Evolutionary conservation across 2,888 invertebrate genomes (phyloP).

Genomic region (Cephus sareptanus): DNA sequence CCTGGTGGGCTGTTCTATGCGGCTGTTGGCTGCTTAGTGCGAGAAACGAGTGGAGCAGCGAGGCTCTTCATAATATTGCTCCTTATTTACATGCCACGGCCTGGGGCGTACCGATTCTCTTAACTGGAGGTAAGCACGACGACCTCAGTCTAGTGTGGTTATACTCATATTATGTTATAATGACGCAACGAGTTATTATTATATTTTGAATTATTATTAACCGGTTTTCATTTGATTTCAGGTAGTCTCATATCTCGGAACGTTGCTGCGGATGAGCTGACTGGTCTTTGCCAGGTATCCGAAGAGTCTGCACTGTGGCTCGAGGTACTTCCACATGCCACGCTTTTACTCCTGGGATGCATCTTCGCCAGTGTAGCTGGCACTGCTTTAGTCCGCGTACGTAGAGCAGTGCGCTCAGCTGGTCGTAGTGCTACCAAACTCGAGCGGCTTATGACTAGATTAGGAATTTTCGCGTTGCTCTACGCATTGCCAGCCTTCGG

Average conservation of each 20-base stretch:
- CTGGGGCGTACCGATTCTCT: constrained; percentile 89
- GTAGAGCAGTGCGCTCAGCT: constrained; percentile 70
- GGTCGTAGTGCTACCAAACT: constrained; percentile 72
- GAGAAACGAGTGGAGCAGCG: constrained; percentile 93
- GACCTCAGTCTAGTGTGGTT: neutral
- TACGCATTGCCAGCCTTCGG: constrained; percentile 80
- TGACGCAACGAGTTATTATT: neutral
- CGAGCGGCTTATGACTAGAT: constrained; percentile 78
- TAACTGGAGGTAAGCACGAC: constrained; percentile 75
- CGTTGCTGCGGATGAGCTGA: constrained; percentile 83
- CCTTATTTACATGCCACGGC: constrained; percentile 87
- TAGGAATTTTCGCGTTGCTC: constrained; percentile 82
- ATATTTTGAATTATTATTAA: neutral
- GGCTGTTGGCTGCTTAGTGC: constrained; percentile 92
- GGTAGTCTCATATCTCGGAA: constrained; percentile 79
- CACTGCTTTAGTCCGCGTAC: constrained; percentile 80
- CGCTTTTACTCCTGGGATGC: constrained; percentile 76
- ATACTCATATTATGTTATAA: neutral
- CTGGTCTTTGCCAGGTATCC: constrained; percentile 84
- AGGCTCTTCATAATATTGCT: constrained; percentile 87
- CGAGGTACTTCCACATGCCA: constrained; percentile 72
- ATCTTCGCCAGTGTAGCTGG: constrained; percentile 80
- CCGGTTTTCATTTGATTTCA: constrained; percentile 22
- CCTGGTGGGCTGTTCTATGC: constrained; percentile 91
- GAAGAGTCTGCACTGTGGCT: constrained; percentile 72